Conservation (phyloP, 2,888 invertebrate species). For the Petrophora chlorosata region DNA sequence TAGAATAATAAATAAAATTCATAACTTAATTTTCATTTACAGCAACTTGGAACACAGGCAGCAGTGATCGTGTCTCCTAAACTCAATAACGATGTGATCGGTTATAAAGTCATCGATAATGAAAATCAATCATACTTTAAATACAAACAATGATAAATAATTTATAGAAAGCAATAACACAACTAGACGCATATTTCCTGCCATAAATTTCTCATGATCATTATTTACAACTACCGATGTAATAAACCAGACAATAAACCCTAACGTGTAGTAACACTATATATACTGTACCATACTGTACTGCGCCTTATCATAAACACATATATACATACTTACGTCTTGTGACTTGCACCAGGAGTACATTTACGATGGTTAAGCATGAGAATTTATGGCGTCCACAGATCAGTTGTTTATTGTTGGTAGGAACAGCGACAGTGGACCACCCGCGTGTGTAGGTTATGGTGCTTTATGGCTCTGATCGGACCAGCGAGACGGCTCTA, state of each 20-base stretch:
- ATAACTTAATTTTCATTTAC: too few species aligned
- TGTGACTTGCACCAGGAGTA: slow-evolving; percentile 38
- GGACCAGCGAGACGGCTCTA: background rate
- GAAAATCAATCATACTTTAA: too few species aligned
- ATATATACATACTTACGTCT: too few species aligned
- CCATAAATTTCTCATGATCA: slow-evolving; percentile 9
- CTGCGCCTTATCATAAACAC: too few species aligned
- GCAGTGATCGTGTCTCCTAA: too few species aligned
- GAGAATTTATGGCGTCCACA: slow-evolving; percentile 65
- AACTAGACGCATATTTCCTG: background rate
- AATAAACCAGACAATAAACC: slow-evolving; percentile 15
- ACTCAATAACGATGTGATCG: too few species aligned
- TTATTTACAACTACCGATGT: slow-evolving; percentile 15
- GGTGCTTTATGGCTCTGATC: slow-evolving; percentile 19
- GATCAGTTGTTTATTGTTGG: slow-evolving; percentile 59
- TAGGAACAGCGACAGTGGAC: slow-evolving; percentile 42
- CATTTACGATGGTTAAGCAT: slow-evolving; percentile 57
- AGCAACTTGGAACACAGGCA: too few species aligned
- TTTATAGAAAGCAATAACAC: background rate
- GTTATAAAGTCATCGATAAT: too few species aligned
- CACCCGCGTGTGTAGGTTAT: slow-evolving; percentile 46
- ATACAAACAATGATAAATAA: too few species aligned
- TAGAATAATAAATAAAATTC: too few species aligned
- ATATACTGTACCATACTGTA: too few species aligned
- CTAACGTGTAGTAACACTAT: too few species aligned